phyloP scores from a whole-genome alignment of 2,797 vertebrate genomes.

The Corythornis leucogaster region DNA sequence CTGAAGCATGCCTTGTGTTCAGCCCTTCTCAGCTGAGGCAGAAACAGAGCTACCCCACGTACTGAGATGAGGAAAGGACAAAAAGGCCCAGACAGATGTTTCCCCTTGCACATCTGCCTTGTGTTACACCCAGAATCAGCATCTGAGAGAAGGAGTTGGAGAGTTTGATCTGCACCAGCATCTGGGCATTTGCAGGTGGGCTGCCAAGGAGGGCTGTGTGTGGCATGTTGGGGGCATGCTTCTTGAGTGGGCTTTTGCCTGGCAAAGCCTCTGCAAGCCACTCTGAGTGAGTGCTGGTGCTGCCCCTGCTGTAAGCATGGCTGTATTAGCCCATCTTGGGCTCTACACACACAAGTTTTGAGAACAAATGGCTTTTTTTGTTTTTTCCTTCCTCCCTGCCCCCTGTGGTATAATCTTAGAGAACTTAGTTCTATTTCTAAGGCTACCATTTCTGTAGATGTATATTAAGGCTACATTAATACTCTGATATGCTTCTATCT shows the following conservation, averaged over 20 bases:
- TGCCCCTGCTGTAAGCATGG: background rate
- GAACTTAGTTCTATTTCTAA: background rate
- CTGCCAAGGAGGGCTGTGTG: background rate
- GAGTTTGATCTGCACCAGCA: background rate
- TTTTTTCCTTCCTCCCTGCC: background rate
- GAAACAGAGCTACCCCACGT: background rate
- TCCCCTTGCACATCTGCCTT: background rate
- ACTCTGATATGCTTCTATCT: background rate
- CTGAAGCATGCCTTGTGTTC: background rate
- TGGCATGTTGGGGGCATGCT: too few relatives aligned
- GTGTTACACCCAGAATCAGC: background rate
- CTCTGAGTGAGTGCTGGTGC: background rate
- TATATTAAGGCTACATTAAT: background rate
- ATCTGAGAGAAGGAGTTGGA: background rate
- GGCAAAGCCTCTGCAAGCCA: background rate
- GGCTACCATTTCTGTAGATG: background rate
- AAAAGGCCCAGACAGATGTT: background rate
- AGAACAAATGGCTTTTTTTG: background rate
- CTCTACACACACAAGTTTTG: background rate
- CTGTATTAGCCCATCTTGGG: background rate
- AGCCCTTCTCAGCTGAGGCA: background rate
- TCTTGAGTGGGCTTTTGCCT: background rate
- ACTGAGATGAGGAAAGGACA: background rate
- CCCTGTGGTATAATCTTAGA: background rate
- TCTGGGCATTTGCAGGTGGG: background rate